Evolutionary conservation across 2,888 invertebrate genomes (phyloP).

Genomic region (Chironomus tentans): DNA sequence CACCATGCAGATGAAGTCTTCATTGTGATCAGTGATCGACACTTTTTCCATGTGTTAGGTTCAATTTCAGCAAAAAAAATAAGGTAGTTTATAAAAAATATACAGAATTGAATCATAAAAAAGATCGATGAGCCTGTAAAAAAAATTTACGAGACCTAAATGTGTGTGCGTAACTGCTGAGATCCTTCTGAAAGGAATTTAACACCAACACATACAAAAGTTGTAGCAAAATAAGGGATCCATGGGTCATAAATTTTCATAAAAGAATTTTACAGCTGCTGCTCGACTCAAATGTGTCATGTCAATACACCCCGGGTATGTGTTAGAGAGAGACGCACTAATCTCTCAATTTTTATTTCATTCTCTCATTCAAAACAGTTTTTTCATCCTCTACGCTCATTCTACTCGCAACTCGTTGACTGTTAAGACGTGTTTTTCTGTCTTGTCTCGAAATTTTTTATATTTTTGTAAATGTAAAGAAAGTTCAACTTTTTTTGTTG

Average conservation of each 20-base stretch:
- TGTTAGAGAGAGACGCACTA: background rate
- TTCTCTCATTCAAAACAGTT: background rate
- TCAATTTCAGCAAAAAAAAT: too few species aligned
- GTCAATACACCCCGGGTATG: background rate
- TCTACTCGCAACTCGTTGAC: background rate
- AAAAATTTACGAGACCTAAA: too few species aligned
- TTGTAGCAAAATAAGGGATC: slow-evolving; percentile 3
- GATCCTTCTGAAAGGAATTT: background rate
- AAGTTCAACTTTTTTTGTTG: background rate
- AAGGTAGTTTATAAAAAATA: too few species aligned
- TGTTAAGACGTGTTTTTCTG: slow-evolving; percentile 4
- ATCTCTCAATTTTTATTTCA: background rate
- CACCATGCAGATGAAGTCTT: slow-evolving; percentile 3
- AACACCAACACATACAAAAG: background rate
- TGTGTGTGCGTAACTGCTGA: too few species aligned
- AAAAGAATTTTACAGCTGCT: slow-evolving; percentile 9
- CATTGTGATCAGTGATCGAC: background rate
- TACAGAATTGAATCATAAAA: too few species aligned
- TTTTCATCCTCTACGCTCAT: slow-evolving; percentile 6
- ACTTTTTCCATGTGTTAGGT: background rate
- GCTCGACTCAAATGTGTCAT: background rate
- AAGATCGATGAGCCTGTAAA: too few species aligned
- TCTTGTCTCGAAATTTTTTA: background rate
- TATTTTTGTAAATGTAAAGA: background rate
- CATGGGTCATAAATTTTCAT: slow-evolving; percentile 15